Conservation (phyloP, 2,888 invertebrate genomes). For the Cantharis lateralis region DNA sequence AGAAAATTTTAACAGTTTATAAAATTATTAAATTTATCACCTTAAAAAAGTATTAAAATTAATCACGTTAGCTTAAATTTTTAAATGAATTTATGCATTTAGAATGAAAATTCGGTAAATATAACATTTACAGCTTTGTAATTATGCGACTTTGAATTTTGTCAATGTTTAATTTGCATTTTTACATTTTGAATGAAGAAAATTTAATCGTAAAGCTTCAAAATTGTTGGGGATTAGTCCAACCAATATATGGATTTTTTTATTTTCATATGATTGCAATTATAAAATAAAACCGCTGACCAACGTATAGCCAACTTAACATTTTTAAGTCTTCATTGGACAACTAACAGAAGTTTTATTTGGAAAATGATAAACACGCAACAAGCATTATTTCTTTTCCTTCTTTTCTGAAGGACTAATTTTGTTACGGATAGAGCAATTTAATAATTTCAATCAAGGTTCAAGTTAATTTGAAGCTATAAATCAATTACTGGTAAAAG, state of each 20-base stretch:
- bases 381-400: background rate
- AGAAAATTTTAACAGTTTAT: constrained; percentile 3
- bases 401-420: background rate
- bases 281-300: background rate
- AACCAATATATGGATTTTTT: background rate
- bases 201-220: too few species aligned
- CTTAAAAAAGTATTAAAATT: background rate
- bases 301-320: background rate
- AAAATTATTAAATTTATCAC: background rate
- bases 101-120: background rate
- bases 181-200: too few species aligned
- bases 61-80: background rate
- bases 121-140: background rate
- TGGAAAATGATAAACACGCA: background rate
- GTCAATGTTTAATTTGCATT: too few species aligned
- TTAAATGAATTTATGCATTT: background rate
- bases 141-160: background rate
- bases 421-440: background rate
- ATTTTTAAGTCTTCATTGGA: background rate
- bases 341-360: background rate
- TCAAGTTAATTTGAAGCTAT: background rate
- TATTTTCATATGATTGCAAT: background rate
- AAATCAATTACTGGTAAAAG: background rate
- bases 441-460: background rate
- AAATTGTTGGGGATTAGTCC: too few species aligned